Evolutionary conservation across 2,888 invertebrate species (phyloP), one percentile per base, ranked within the genome.

Genomic region (Chalcosyrphus nemorum): DNA sequence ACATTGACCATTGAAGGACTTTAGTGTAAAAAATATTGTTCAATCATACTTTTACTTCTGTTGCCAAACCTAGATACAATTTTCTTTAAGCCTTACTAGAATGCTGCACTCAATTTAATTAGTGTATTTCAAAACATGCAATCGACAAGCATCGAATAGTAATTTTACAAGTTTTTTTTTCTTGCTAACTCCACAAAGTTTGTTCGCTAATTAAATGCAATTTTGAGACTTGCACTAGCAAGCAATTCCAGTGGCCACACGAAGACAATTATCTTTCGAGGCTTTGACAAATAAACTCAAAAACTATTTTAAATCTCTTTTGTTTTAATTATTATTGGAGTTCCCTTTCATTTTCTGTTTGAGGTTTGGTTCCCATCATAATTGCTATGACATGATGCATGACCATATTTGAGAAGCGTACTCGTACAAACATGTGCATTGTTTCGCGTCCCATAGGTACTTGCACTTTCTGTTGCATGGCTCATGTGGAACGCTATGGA

Each of bases 311-410:
- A 15, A 50, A 11, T 17, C 29, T n/a, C 5, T 19, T 41, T 50
- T 41, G 7, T n/a, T 59, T 43, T 24, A 11, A 57, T 57, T 57
- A 70, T 70, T 70, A 47, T n/a, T 38, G 2, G 19, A 15, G 57
- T 57, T 70, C 47, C 47, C 47, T 72, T 57, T 78, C 45, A 47
- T 71, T 72, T 78, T 50, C 17, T 47, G 54, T 70, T 61, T 52
- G 56, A 21, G 52, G 27, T 19, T 32, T 59, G 59, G 43, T 70
- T 76, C 68, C 43, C 68, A 76, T 59, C 54, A 66, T 80, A 72
- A 72, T 74, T 59, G 80, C 47, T 66, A 41, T 21, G 54, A 15
- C 63, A 75, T 80, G 80, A 35, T 70, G 80, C 84, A 84, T 74
- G 80, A 63, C 84, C 82, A 57, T 80, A 68, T 63, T 84, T 74